phyloP scores from a whole-genome alignment of 2,888 invertebrate species.

The Caenorhabditis japonica region DNA sequence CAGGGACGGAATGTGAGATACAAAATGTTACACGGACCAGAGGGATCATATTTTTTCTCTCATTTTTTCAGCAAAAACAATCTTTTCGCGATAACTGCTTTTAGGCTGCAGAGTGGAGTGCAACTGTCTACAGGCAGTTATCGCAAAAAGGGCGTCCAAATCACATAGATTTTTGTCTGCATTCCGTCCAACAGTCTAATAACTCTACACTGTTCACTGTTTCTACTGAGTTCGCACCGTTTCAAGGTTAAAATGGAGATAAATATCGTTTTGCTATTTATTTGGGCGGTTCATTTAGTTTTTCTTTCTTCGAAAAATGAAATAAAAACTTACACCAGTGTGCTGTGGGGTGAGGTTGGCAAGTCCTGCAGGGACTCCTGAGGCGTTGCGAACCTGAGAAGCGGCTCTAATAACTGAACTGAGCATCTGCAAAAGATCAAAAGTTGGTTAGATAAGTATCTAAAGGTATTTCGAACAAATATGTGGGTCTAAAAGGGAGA shows the following conservation, averaged over 20 bases:
- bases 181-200: no score
- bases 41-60: conserved; percentile 13
- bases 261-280: no score
- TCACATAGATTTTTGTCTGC: no score
- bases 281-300: no score
- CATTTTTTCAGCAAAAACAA: neutral
- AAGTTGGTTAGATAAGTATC: neutral
- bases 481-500: no score
- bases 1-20: neutral
- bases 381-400: conserved; percentile 39
- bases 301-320: neutral
- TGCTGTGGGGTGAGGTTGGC: conserved; percentile 44
- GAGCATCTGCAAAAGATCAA: conserved; percentile 27
- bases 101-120: no score
- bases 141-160: no score
- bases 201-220: no score
- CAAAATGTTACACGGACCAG: conserved; percentile 2
- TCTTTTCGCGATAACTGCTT: no score
- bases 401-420: conserved; percentile 25
- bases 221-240: neutral
- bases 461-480: neutral
- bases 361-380: conserved; percentile 42
- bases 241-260: neutral
- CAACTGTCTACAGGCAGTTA: no score
- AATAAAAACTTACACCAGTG: conserved; percentile 39